phyloP scores from a whole-genome alignment of 1,140 invertebrate species.

The Scylla paramamosain region DNA sequence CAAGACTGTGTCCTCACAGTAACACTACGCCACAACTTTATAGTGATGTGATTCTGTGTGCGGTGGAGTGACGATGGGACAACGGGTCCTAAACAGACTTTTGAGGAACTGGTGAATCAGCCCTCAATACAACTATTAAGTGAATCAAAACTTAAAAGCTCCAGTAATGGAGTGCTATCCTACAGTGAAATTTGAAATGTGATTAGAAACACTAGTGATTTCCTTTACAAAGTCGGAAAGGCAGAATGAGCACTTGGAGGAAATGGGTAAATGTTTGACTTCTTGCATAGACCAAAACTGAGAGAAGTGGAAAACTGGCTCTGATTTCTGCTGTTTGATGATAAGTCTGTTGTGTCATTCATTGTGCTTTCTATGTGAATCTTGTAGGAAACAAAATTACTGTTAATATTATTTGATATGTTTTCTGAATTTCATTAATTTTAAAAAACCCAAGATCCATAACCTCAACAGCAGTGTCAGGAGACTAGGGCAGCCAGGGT shows the following conservation, averaged over 20 bases:
- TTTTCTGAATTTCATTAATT: constrained; percentile 73
- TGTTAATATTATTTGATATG: constrained; percentile 73
- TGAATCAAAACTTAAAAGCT: constrained; percentile 74
- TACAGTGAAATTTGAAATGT: constrained; percentile 72
- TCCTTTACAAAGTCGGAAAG: constrained; percentile 70
- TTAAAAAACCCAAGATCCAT: constrained; percentile 72
- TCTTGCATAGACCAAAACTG: constrained; percentile 67
- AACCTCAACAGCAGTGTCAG: constrained; percentile 70
- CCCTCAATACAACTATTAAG: constrained; percentile 71
- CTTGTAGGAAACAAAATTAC: constrained; percentile 75
- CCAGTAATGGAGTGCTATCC: constrained; percentile 71
- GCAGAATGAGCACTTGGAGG: constrained; percentile 65
- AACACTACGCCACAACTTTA: constrained; percentile 68
- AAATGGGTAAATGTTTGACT: constrained; percentile 70
- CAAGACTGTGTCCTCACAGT: constrained; percentile 61
- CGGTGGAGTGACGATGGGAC: constrained; percentile 75
- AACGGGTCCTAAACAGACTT: constrained; percentile 48
- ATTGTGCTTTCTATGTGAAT: constrained; percentile 77
- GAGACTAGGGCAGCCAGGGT: constrained; percentile 72
- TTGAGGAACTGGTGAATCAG: constrained; percentile 72
- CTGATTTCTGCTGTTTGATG: constrained; percentile 76
- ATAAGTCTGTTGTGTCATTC: constrained; percentile 76
- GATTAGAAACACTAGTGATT: constrained; percentile 75
- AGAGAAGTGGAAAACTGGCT: constrained; percentile 72
- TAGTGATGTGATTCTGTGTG: constrained; percentile 68